Conservation (phyloP, 1,140 invertebrate species). For the Drosophila littoralis region DNA sequence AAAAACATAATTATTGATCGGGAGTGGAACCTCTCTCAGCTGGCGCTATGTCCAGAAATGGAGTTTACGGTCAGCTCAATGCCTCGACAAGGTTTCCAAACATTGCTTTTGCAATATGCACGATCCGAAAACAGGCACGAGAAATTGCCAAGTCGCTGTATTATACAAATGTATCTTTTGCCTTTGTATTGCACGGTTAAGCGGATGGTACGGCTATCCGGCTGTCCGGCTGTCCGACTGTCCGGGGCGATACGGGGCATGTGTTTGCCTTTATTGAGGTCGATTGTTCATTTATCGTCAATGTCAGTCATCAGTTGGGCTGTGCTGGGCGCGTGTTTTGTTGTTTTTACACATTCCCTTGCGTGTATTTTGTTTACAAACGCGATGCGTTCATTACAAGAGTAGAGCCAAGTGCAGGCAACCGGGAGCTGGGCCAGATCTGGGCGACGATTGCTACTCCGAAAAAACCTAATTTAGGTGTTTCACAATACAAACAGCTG, state of each 20-base stretch:
- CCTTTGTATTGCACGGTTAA: neutral
- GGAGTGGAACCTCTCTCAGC: conserved; percentile 6
- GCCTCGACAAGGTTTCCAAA: conserved; percentile 29
- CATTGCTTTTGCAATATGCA: conserved; percentile 3
- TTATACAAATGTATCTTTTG: conserved; percentile 6
- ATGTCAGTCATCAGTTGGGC: conserved; percentile 75
- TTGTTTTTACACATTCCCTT: conserved; percentile 73
- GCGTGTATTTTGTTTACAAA: conserved; percentile 55
- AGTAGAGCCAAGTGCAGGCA: neutral
- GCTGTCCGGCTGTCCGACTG: neutral
- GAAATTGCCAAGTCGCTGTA: conserved; percentile 1
- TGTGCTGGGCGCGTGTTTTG: conserved; percentile 64
- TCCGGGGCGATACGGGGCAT: conserved; percentile 12
- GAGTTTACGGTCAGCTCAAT: conserved; percentile 35
- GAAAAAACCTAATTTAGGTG: conserved; percentile 12
- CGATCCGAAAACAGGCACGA: conserved; percentile 4
- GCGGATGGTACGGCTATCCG: no score
- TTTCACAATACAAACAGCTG: conserved; percentile 39
- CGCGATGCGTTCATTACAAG: conserved; percentile 24
- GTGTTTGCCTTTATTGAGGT: conserved; percentile 66
- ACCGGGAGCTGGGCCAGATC: neutral
- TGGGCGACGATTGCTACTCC: neutral
- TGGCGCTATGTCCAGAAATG: conserved; percentile 25
- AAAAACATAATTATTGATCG: conserved; percentile 32
- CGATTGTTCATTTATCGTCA: conserved; percentile 79